Conservation (phyloP, 2,113 vertebrate genomes). For the Alligator mississippiensis region DNA sequence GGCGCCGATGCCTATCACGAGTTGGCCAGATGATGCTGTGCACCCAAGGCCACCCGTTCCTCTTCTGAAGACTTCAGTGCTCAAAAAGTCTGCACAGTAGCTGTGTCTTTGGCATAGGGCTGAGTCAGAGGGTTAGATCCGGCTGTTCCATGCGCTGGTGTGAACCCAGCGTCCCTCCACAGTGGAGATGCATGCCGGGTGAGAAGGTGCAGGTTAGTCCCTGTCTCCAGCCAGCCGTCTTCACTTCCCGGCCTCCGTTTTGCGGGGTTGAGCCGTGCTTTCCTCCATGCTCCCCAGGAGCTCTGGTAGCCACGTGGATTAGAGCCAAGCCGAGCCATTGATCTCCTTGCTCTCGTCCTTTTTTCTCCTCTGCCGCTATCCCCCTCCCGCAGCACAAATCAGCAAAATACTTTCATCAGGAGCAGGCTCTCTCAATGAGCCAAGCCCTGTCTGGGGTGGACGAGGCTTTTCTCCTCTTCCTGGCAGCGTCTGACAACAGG, state of each 20-base stretch:
- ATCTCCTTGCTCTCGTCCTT: background rate
- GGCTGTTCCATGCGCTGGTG: background rate
- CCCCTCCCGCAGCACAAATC: too few species aligned
- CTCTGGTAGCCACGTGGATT: too few species aligned
- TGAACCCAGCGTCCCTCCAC: too few species aligned
- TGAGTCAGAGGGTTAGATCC: background rate
- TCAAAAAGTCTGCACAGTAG: background rate
- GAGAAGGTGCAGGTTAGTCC: background rate
- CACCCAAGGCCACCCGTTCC: background rate
- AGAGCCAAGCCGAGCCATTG: too few species aligned
- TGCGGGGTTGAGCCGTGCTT: background rate
- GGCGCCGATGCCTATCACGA: too few species aligned
- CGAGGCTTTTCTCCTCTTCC: too few species aligned
- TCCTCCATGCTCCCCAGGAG: too few species aligned
- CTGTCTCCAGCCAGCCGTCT: accelerated
- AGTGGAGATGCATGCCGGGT: background rate
- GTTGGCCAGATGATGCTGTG: background rate
- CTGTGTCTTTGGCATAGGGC: background rate
- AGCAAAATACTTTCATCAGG: too few species aligned
- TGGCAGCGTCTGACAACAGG: too few species aligned
- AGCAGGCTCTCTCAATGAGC: too few species aligned
- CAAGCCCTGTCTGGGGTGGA: too few species aligned
- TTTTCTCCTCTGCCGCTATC: accelerated
- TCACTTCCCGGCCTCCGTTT: background rate
- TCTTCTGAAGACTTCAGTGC: background rate